Evolutionary conservation across 2,888 invertebrate genomes (phyloP).

Genomic region (Meta bourneti): DNA sequence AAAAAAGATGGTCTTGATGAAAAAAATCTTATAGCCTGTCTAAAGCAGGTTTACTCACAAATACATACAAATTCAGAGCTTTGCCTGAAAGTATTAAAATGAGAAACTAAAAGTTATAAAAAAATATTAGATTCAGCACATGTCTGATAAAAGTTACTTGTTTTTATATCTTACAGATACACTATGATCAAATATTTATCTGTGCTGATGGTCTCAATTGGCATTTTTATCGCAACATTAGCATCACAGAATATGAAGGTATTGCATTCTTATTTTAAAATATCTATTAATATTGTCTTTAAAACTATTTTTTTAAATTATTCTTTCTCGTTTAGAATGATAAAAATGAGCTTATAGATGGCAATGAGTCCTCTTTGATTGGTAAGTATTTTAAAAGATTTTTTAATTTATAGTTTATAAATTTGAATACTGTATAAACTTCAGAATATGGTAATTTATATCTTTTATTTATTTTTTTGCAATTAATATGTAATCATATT

Average conservation of each 20-base stretch:
- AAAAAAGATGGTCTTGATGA: not conserved
- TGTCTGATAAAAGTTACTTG: not conserved
- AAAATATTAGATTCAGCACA: not conserved
- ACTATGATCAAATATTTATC: constrained; percentile 92
- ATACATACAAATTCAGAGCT: not conserved
- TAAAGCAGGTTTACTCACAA: not conserved
- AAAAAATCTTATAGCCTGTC: not conserved
- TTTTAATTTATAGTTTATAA: not conserved
- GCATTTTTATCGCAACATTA: constrained; percentile 94
- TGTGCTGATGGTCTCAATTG: constrained; percentile 94
- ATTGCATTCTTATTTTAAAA: constrained; percentile 1
- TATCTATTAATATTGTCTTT: not conserved
- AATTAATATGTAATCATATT: not conserved
- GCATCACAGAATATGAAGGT: constrained; percentile 81
- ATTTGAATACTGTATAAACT: not conserved
- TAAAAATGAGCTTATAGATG: not conserved
- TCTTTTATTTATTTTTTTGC: not conserved
- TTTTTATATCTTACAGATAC: constrained; percentile 83
- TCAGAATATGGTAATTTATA: not conserved
- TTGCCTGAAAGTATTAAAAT: not conserved
- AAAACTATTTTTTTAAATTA: not conserved
- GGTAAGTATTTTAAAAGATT: not conserved
- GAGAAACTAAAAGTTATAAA: too few relatives aligned
- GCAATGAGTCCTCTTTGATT: not conserved
- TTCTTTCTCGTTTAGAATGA: not conserved